Base-by-base conservation (phyloP, 2,888 invertebrate genomes). In the Catocala fraxini region DNA sequence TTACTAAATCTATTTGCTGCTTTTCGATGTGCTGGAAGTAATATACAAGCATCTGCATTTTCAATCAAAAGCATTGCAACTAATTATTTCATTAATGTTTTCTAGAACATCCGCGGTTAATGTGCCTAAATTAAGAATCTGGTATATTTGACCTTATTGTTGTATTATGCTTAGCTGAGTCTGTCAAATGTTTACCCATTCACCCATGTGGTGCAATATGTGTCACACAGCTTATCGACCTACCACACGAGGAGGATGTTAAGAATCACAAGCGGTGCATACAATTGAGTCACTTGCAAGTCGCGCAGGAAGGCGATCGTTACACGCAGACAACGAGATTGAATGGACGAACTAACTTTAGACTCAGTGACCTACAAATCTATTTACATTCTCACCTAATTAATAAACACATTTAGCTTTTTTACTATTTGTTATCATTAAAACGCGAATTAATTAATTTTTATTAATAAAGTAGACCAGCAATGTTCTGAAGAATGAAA, bases 211-310 rank as follows among this genome's bases (percentile, higher is more conserved):
- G 25, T 25, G 25, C 25, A 25, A 45, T 12, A 6, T 12, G 45
- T 45, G 12, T 12, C 12, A 4, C n/a, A 13, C 41, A 43, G 56
- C 59, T 48, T 52, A 55, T 71, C 60, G 67, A 67, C 76, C 67
- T 72, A 73, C 59, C 58, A 39, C 46, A 56, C 63, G 59, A 55
- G 54, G 47, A 68, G 69, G 76, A 77, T 68, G 74, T 61, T 58
- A 59, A 59, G 65, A 65, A 71, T 73, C 73, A 63, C 56, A 33
- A 51, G 12, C 46, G 25, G 45, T 52, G 55, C 56, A 56, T 41
- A 56, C 77, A 80, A 81, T 83, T 81, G 83, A 80, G 78, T 79
- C 73, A 79, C 81, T 71, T 76, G 77, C 79, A 81, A 59, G 71
- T 62, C 59, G 66, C 47, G 53, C 81, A 79, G 82, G 82, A 82